phyloP scores from a whole-genome alignment of 2,797 vertebrate genomes.

The Pseudochirops cupreus region DNA sequence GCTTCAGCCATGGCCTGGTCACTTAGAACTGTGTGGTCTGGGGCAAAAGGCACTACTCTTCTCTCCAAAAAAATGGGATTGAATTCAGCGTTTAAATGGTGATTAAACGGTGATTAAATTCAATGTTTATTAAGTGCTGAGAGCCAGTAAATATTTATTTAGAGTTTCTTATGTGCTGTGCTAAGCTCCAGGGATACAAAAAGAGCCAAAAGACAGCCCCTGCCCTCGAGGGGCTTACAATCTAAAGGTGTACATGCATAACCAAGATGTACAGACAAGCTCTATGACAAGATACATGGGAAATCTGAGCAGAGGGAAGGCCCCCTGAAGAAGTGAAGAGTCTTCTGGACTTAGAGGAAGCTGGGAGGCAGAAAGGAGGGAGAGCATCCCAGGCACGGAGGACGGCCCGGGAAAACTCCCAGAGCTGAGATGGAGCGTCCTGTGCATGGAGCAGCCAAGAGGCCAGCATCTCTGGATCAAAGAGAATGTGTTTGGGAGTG shows the following conservation, averaged over 20 bases:
- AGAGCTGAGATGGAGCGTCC: too few relatives aligned
- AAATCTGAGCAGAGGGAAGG: background rate
- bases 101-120: background rate
- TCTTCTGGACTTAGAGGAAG: background rate
- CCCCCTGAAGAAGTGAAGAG: background rate
- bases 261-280: too few relatives aligned
- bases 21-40: too few relatives aligned
- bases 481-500: too few relatives aligned
- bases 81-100: background rate
- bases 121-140: background rate
- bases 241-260: background rate
- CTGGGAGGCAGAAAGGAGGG: background rate
- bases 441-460: too few relatives aligned
- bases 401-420: too few relatives aligned
- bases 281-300: background rate
- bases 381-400: too few relatives aligned
- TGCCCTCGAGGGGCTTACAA: background rate
- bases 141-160: background rate
- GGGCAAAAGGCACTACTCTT: background rate
- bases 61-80: background rate
- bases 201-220: background rate
- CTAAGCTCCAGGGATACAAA: background rate
- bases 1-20: too few relatives aligned
- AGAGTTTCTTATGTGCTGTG: background rate
- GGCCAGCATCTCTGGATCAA: too few relatives aligned